Evolutionary conservation across 2,113 vertebrate genomes (phyloP).

Genomic region (Sakesphorus luctuosus): DNA sequence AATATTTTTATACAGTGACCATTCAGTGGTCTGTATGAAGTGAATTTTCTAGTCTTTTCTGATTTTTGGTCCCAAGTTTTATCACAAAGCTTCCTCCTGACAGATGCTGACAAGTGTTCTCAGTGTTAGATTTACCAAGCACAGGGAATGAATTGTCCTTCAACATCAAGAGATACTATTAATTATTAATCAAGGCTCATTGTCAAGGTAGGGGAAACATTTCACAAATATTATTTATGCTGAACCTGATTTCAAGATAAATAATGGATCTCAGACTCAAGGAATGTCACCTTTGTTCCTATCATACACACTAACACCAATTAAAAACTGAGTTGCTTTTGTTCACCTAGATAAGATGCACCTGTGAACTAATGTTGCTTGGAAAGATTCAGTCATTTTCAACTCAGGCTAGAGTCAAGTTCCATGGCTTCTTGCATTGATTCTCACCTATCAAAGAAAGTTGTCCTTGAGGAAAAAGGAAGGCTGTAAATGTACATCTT

Average conservation of each 20-base stretch:
- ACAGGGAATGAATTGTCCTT: neutral
- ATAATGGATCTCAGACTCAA: conserved; percentile 1
- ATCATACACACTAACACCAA: neutral
- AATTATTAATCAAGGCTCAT: conserved; percentile 33
- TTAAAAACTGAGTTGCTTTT: neutral
- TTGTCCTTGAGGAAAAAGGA: neutral
- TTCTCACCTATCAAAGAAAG: neutral
- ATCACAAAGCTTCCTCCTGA: neutral
- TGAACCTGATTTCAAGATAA: conserved; percentile 3
- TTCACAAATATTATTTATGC: neutral
- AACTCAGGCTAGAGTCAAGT: neutral
- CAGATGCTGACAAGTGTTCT: neutral
- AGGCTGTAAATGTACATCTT: neutral
- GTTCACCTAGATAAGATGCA: neutral
- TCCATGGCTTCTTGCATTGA: neutral
- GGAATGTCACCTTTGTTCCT: conserved; percentile 16
- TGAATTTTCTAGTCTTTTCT: neutral
- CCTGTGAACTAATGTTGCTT: neutral
- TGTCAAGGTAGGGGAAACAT: neutral
- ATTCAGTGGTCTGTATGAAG: neutral
- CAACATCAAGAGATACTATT: neutral
- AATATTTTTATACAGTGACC: neutral
- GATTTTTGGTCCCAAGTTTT: neutral
- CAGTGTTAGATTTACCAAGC: neutral
- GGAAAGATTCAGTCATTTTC: neutral